Evolutionary conservation across 2,888 invertebrate genomes (phyloP).

Genomic region (Ectemnius lituratus): DNA sequence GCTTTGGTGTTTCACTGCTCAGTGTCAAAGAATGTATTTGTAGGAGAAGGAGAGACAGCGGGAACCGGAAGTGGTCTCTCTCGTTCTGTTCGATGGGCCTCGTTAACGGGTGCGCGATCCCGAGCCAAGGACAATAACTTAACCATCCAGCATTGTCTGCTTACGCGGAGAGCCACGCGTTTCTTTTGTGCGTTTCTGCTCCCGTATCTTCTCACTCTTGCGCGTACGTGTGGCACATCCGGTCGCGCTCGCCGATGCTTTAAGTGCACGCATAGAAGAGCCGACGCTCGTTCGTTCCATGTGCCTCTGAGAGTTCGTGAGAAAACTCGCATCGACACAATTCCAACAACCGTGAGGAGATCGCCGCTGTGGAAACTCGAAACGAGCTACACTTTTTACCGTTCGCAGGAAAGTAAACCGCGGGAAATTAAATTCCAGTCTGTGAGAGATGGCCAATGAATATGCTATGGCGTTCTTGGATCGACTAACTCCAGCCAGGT

Average conservation of each 20-base stretch:
- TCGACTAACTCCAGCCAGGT: too few species aligned
- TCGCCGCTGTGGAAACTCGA: too few species aligned
- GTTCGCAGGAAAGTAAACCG: too few species aligned
- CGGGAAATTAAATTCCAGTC: too few species aligned
- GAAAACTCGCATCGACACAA: conserved; percentile 1
- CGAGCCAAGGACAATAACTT: conserved; percentile 53
- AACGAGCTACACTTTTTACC: too few species aligned
- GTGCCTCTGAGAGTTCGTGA: not conserved
- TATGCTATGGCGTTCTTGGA: too few species aligned
- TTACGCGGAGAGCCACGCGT: not conserved
- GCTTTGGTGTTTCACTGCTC: not conserved
- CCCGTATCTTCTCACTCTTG: not conserved
- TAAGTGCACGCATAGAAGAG: too few species aligned
- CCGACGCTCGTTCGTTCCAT: too few species aligned
- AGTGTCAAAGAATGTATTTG: not conserved
- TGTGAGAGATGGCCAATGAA: too few species aligned
- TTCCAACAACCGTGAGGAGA: not conserved
- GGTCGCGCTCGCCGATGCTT: too few species aligned
- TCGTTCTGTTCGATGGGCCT: conserved; percentile 49
- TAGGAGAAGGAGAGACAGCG: not conserved
- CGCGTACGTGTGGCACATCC: too few species aligned
- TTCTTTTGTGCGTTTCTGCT: not conserved
- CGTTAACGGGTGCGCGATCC: conserved; percentile 50
- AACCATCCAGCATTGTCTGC: conserved; percentile 20
- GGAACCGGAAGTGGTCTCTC: conserved; percentile 50